phyloP scores from a whole-genome alignment of 2,797 vertebrate genomes.

The Prionace glauca region DNA sequence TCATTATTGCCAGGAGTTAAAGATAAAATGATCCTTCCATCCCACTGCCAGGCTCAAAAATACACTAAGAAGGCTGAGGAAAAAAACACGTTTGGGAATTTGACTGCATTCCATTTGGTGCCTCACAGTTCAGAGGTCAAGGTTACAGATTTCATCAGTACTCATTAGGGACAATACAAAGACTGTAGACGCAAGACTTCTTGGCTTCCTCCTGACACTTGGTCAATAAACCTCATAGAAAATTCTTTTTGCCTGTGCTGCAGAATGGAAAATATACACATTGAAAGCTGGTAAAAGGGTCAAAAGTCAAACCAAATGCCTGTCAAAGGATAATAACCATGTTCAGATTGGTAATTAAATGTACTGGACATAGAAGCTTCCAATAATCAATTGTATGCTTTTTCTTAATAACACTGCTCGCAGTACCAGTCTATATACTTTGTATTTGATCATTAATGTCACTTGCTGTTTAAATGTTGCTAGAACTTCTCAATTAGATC shows the following conservation, averaged over 20 bases:
- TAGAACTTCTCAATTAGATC: not conserved
- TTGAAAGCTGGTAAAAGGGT: conserved; percentile 6
- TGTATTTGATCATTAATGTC: not conserved
- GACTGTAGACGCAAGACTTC: not conserved
- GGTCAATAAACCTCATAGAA: not conserved
- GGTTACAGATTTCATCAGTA: conserved; percentile 1
- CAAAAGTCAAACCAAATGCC: conserved; percentile 3
- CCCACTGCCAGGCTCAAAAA: not conserved
- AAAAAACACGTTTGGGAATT: not conserved
- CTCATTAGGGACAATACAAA: conserved; percentile 11
- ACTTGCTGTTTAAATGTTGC: not conserved
- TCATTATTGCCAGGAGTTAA: not conserved
- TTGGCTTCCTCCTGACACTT: not conserved
- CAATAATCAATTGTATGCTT: not conserved
- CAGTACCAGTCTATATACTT: not conserved
- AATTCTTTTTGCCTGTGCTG: not conserved
- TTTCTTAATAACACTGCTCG: not conserved
- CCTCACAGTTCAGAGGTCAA: conserved; percentile 20
- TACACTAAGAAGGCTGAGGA: not conserved
- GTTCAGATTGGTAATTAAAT: not conserved
- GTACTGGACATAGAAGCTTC: not conserved
- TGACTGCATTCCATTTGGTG: not conserved
- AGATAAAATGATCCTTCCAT: not conserved
- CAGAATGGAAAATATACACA: not conserved
- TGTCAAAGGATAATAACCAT: conserved; percentile 19